Conservation (phyloP, 2,888 invertebrate genomes). For the Yponomeuta sedellus region DNA sequence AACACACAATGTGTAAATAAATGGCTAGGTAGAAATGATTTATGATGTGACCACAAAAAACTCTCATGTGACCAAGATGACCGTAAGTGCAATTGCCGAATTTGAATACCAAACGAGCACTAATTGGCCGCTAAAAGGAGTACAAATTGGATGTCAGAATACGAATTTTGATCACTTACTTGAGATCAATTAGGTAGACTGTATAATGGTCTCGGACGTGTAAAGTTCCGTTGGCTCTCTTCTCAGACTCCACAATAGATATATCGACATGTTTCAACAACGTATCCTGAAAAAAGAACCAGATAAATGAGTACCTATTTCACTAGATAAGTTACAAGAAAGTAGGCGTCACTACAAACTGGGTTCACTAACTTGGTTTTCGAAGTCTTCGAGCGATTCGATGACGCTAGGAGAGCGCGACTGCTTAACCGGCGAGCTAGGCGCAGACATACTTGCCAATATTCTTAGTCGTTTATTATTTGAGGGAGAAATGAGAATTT, state of each 20-base stretch:
- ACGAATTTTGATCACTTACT: conserved; percentile 68
- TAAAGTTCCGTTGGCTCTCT: conserved; percentile 83
- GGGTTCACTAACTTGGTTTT: conserved; percentile 33
- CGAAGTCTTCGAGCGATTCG: conserved; percentile 56
- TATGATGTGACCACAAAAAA: neutral
- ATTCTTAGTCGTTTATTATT: neutral
- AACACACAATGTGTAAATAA: neutral
- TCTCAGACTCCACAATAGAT: conserved; percentile 85
- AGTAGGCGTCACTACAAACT: conserved; percentile 1
- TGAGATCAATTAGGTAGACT: conserved; percentile 86
- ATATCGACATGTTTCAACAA: conserved; percentile 84
- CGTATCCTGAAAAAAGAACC: conserved; percentile 71
- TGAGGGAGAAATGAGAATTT: neutral
- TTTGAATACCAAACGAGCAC: neutral
- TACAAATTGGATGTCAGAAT: neutral
- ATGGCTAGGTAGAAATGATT: neutral
- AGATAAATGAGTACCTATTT: neutral
- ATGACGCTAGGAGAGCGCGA: conserved; percentile 47
- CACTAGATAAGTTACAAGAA: conserved; percentile 2
- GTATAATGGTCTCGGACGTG: conserved; percentile 86
- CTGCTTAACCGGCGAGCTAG: conserved; percentile 49
- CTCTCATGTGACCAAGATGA: neutral
- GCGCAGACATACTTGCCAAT: conserved; percentile 40
- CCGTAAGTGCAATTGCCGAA: neutral
- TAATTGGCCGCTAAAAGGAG: neutral